Base-by-base conservation (phyloP, 1,140 invertebrate species). In the Delia radicum region DNA sequence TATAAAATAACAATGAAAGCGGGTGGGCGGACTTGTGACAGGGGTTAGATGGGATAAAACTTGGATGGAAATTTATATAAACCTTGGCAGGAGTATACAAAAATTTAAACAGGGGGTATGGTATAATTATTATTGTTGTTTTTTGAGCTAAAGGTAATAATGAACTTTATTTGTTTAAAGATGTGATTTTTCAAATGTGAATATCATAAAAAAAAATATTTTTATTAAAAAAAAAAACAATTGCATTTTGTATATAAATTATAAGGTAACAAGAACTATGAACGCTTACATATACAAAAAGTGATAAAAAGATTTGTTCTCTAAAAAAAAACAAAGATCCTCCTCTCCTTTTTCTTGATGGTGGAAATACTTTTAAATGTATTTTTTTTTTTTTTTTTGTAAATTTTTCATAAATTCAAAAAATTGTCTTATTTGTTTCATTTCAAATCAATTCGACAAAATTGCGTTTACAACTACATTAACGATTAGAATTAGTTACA, bases 401-500 rank as follows among this genome's bases (percentile, higher is more conserved):
- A 55, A 55, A 21, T 55, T n/a, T 55, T 21, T 21, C 48, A 21
- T 21, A 21, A 24, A 69, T 37, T 33, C 3, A 69, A 12, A 69
- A 69, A 69, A 33, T 73, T 28, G 10, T 26, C 29, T 28, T n/a
- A 29, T 75, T 75, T 69, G 42, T 75, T 75, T 31, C 21, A 55
- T 28, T 73, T 37, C 82, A 84, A 84, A 78, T 85, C 82, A 84
- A 85, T 85, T 85, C 82, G 81, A 84, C 83, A 85, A 83, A 83
- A 83, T 82, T 33, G 26, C 18, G 37, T 33, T 31, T 69, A 69
- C 65, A 37, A 69, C 18, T 80, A 73, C 73, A 46, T 48, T 26
- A 48, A 48, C 71, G 15, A 48, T 27, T 46, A 48, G 71, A 67
- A 33, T 73, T 46, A 27, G 46, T 18, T 29, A 73, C 42, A 46